A percentile compares a stretch with the other conserved stretches of the same genome.
Evolutionary conservation across 2,797 vertebrate genomes (phyloP).

Genomic region (Lycodopsis pacificus): DNA sequence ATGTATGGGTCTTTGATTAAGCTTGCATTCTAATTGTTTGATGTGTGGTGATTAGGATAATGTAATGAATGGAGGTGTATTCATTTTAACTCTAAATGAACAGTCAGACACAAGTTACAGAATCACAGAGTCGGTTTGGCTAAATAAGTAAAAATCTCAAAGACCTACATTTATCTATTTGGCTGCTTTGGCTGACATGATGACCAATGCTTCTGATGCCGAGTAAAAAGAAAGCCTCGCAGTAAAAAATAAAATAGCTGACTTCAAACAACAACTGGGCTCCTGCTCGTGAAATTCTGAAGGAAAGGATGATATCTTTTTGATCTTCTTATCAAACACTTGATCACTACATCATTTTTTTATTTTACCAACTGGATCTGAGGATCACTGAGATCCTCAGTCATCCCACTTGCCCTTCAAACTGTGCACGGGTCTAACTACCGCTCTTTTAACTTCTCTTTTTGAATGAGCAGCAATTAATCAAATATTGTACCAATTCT

Average conservation of each 20-base stretch:
- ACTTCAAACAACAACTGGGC: conserved; percentile 20
- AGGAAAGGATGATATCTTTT: not conserved
- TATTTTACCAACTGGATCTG: not conserved
- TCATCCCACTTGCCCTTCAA: conserved; percentile 12
- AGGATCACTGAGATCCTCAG: conserved; percentile 3
- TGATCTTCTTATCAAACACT: conserved; percentile 3
- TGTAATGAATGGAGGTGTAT: conserved; percentile 14
- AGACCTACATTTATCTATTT: not conserved
- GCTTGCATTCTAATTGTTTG: conserved; percentile 58
- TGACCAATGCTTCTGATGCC: not conserved
- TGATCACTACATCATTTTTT: conserved; percentile 6
- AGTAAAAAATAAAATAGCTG: not conserved
- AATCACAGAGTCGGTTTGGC: not conserved
- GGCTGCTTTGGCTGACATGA: conserved; percentile 10
- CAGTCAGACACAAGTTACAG: not conserved
- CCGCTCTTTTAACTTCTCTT: not conserved
- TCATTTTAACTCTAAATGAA: conserved; percentile 38
- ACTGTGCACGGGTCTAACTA: not conserved
- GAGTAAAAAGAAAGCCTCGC: conserved; percentile 7
- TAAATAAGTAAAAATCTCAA: not conserved
- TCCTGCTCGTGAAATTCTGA: not conserved
- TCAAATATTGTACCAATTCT: conserved; percentile 5
- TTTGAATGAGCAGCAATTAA: conserved; percentile 8
- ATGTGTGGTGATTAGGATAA: conserved; percentile 34
- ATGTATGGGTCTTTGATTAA: conserved; percentile 39